These are phyloP conservation scores for Nemotelus nigrinus DNA, from an alignment of 2,888 invertebrate genomes.

Conservation along the genomic window DNA sequence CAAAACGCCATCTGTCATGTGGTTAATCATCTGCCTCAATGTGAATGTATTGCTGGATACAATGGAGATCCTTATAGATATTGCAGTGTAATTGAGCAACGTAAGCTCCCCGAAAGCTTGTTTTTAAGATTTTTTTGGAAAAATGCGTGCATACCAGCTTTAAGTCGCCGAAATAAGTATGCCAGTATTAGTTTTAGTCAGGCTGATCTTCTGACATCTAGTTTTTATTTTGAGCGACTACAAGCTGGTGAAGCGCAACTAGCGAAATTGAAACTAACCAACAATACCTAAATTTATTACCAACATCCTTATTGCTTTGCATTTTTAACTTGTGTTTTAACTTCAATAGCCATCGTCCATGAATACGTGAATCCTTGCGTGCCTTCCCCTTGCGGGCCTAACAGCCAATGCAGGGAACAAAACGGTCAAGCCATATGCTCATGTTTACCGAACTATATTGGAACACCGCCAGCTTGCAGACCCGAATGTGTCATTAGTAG, in stretches of 20 bases:
- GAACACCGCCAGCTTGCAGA: constrained; percentile 73
- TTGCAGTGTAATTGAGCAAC: constrained; percentile 67
- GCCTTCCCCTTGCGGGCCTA: constrained; percentile 75
- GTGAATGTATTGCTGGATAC: constrained; percentile 75
- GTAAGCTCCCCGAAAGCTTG: constrained; percentile 74
- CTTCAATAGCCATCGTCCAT: constrained; percentile 57
- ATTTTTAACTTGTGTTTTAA: too few relatives aligned
- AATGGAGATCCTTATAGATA: constrained; percentile 81
- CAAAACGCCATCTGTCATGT: constrained; percentile 78
- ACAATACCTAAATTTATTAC: too few relatives aligned
- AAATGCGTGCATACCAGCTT: background rate
- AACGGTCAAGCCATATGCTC: constrained; percentile 72
- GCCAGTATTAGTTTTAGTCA: background rate
- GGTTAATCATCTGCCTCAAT: constrained; percentile 75
- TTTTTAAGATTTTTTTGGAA: constrained; percentile 1
- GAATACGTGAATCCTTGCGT: constrained; percentile 68
- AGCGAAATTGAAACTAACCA: too few relatives aligned
- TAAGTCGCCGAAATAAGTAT: background rate
- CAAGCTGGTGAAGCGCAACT: too few relatives aligned
- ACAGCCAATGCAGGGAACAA: constrained; percentile 71
- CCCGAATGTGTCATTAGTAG: constrained; percentile 74
- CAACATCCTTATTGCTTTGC: too few relatives aligned
- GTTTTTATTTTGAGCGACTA: too few relatives aligned
- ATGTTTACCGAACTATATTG: constrained; percentile 70
- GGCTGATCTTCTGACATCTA: background rate